phyloP scores from a whole-genome alignment of 2,888 invertebrate species.

The Lamellibrachia satsuma region DNA sequence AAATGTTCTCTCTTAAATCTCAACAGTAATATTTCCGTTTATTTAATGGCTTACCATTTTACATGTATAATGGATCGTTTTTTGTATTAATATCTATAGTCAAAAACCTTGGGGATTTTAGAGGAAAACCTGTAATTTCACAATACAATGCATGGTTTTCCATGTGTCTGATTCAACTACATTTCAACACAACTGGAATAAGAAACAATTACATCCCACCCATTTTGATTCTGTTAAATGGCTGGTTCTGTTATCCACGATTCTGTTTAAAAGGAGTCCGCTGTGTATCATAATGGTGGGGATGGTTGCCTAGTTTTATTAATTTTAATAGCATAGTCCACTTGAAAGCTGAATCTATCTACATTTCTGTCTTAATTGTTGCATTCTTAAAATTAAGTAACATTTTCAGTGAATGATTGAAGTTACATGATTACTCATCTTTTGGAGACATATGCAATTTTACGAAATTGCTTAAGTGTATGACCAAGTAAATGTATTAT shows the following conservation, averaged over 20 bases:
- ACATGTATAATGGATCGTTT: too few species aligned
- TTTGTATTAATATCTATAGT: too few species aligned
- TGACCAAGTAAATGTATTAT: neutral
- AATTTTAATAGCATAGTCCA: neutral
- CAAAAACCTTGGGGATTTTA: too few species aligned
- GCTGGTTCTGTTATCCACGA: too few species aligned
- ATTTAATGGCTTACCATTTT: too few species aligned
- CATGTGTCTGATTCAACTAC: too few species aligned
- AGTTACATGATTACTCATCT: neutral
- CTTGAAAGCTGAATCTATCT: neutral
- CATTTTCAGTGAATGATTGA: neutral
- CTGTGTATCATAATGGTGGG: neutral
- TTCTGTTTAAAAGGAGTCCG: neutral
- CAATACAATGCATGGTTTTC: too few species aligned
- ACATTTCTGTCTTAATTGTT: neutral
- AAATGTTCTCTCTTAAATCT: neutral
- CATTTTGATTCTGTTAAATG: too few species aligned
- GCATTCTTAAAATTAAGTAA: neutral
- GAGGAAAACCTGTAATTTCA: too few species aligned
- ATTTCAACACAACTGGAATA: too few species aligned
- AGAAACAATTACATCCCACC: too few species aligned
- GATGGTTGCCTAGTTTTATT: neutral
- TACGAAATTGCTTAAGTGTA: neutral
- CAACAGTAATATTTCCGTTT: neutral
- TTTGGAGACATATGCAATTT: neutral